Conservation (phyloP, 2,113 vertebrate genomes). For the Caracal caracal region DNA sequence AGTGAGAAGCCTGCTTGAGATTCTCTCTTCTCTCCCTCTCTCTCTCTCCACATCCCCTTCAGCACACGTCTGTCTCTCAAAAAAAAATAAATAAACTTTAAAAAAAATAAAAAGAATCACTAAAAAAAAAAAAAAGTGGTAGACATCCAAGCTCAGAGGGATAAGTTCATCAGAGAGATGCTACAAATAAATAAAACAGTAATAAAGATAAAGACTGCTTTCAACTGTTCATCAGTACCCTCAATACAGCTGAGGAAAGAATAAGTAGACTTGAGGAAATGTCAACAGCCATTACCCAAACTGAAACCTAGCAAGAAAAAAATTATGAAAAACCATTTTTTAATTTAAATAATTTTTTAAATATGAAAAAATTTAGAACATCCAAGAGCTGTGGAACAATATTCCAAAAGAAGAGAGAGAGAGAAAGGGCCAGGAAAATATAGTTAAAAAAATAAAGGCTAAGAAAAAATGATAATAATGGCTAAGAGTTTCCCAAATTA, state of each 20-base stretch:
- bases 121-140: not conserved
- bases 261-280: conserved; percentile 9
- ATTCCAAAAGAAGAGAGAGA: not conserved
- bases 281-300: conserved; percentile 19
- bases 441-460: conserved; percentile 28
- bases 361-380: not conserved
- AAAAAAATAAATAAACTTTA: too few relatives aligned
- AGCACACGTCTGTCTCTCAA: too few relatives aligned
- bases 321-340: too few relatives aligned
- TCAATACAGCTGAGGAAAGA: not conserved
- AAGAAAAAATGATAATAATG: not conserved
- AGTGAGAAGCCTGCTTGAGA: too few relatives aligned
- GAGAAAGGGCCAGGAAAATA: not conserved
- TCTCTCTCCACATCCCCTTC: too few relatives aligned
- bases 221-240: not conserved
- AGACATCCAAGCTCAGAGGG: not conserved
- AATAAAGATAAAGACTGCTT: not conserved
- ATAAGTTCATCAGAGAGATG: not conserved
- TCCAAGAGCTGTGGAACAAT: not conserved
- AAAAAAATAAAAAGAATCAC: too few relatives aligned
- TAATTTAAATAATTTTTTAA: too few relatives aligned
- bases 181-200: not conserved
- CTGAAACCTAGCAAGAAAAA: not conserved
- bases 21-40: too few relatives aligned
- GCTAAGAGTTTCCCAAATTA: conserved; percentile 30